Evolutionary conservation across 2,888 invertebrate genomes (phyloP).

Genomic region (Axea sp.): DNA sequence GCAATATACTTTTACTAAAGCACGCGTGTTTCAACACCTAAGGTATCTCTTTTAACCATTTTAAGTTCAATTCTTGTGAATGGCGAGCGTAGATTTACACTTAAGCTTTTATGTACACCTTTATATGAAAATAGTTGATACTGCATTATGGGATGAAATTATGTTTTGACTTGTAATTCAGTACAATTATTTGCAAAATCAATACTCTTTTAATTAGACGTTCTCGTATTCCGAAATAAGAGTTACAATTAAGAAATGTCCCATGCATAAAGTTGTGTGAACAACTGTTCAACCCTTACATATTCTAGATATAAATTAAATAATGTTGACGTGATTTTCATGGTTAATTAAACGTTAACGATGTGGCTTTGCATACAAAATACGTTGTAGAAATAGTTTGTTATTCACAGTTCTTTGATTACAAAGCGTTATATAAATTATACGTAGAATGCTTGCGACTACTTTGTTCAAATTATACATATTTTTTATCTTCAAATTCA

Average conservation of each 20-base stretch:
- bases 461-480: neutral
- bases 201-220: too few relatives aligned
- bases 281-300: neutral
- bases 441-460: neutral
- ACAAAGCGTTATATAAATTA: slow-evolving; percentile 3
- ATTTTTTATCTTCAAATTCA: neutral
- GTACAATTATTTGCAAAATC: too few relatives aligned
- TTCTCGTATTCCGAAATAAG: too few relatives aligned
- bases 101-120: slow-evolving; percentile 14
- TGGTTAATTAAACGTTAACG: neutral
- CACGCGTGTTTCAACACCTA: slow-evolving; percentile 25
- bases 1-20: slow-evolving; percentile 50
- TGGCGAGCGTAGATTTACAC: slow-evolving; percentile 15
- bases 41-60: slow-evolving; percentile 23
- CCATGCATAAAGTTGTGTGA: neutral
- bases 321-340: neutral
- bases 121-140: slow-evolving; percentile 43
- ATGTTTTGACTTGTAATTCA: too few relatives aligned
- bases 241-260: neutral
- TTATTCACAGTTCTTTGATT: slow-evolving; percentile 4
- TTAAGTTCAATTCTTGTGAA: slow-evolving; percentile 7
- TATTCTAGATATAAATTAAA: slow-evolving; percentile 9
- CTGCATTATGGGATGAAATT: neutral
- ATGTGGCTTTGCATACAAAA: neutral
- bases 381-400: slow-evolving; percentile 3